A percentile compares a stretch with the other conserved stretches of the same genome.
Evolutionary conservation across 2,113 vertebrate species (phyloP).

Genomic region (Phalacrocorax carbo): DNA sequence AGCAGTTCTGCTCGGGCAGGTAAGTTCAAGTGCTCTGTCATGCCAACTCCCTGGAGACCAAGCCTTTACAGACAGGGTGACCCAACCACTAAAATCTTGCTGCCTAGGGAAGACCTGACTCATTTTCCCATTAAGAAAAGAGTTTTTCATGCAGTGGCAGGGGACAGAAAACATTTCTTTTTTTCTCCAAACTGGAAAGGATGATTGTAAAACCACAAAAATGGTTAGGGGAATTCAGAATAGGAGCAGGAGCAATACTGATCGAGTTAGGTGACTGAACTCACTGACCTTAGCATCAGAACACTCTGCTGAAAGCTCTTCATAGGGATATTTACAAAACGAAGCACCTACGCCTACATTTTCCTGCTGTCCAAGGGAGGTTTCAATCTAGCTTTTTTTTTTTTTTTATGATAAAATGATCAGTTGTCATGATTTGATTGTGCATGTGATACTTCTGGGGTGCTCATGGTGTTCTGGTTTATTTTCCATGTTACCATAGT

Average conservation of each 20-base stretch:
- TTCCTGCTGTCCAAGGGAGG: neutral
- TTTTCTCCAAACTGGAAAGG: neutral
- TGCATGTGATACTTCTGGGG: neutral
- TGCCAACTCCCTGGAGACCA: neutral
- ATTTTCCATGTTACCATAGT: neutral
- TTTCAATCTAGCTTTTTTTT: neutral
- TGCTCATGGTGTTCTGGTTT: neutral
- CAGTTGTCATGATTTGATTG: neutral
- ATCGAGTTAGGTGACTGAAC: fast-evolving
- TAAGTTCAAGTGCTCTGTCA: neutral
- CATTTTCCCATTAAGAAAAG: neutral
- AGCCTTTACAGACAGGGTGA: neutral
- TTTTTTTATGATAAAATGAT: neutral
- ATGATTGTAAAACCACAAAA: neutral
- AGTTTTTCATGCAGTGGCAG: neutral
- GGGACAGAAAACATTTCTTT: neutral
- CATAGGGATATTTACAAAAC: neutral
- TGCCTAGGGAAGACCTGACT: neutral
- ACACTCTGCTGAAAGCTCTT: neutral
- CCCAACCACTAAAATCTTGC: neutral
- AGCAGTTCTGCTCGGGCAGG: neutral
- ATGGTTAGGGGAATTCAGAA: neutral
- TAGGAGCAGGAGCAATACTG: neutral
- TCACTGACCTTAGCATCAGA: neutral
- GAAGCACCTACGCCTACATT: neutral